These are phyloP conservation scores for Phoxinus phoxinus DNA, from an alignment of 2,113 vertebrate genomes.

Conservation along the genomic window DNA sequence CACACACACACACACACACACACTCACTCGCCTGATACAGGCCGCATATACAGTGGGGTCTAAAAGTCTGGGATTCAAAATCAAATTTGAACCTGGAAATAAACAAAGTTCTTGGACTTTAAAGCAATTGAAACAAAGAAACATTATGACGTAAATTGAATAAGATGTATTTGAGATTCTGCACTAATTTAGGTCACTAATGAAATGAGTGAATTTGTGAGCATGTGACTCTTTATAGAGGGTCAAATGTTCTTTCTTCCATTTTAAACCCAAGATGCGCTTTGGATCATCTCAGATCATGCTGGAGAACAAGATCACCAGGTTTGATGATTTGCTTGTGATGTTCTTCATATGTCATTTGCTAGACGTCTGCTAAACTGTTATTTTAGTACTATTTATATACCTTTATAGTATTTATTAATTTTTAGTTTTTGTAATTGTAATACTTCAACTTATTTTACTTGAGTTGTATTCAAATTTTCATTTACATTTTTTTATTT, in stretches of 20 bases:
- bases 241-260: constrained; percentile 5
- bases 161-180: not conserved
- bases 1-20: constrained; percentile 48
- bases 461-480: too few species aligned
- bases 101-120: not conserved
- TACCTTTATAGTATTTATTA: not conserved
- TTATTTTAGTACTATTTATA: not conserved
- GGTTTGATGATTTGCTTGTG: not conserved
- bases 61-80: not conserved
- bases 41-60: not conserved
- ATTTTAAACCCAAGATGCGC: not conserved
- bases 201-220: not conserved
- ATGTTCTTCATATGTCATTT: not conserved
- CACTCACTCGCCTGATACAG: constrained; percentile 22
- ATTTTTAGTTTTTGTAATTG: not conserved
- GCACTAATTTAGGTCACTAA: not conserved
- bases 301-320: not conserved
- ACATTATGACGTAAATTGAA: not conserved
- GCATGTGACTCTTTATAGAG: constrained; percentile 9
- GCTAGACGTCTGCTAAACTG: not conserved
- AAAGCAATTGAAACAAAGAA: not conserved
- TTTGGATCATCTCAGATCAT: not conserved
- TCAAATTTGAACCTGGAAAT: not conserved
- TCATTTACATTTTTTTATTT: not conserved
- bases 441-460: not conserved